These are phyloP conservation scores for Aldabrachelys gigantea DNA, from an alignment of 2,113 vertebrate species.

Conservation along the genomic window DNA sequence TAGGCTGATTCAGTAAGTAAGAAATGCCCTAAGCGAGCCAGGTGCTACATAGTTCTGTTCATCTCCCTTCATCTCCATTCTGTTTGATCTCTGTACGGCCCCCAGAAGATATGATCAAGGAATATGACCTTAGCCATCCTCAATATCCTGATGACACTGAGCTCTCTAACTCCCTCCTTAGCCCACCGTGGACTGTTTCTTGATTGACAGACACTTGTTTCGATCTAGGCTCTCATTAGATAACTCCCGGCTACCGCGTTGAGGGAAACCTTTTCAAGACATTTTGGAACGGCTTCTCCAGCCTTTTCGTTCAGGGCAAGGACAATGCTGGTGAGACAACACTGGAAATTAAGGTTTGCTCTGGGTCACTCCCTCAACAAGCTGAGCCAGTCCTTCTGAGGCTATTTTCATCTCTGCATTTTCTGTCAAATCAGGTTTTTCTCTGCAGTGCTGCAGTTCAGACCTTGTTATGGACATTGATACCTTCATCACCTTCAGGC, in stretches of 20 bases:
- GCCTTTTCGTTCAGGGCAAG: neutral
- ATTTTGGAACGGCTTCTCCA: neutral
- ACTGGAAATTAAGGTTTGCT: neutral
- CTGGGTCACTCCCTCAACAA: rapidly evolving
- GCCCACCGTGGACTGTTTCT: neutral
- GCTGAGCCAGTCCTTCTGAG: neutral
- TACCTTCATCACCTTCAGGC: neutral
- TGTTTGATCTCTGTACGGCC: neutral
- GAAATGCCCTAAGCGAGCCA: neutral
- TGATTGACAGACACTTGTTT: neutral
- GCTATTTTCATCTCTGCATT: neutral
- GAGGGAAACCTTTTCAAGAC: neutral
- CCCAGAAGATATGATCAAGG: rapidly evolving
- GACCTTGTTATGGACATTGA: neutral
- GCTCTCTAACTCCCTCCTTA: neutral
- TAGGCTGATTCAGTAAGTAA: neutral
- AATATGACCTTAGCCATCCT: neutral
- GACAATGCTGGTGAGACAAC: neutral
- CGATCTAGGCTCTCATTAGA: neutral
- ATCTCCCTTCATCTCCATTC: neutral
- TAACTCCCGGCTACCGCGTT: neutral
- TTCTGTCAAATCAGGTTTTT: neutral
- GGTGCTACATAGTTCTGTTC: neutral
- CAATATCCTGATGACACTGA: neutral
- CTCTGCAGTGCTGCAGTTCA: neutral